phyloP scores from a whole-genome alignment of 2,888 invertebrate species.

The Resseliella maxima region DNA sequence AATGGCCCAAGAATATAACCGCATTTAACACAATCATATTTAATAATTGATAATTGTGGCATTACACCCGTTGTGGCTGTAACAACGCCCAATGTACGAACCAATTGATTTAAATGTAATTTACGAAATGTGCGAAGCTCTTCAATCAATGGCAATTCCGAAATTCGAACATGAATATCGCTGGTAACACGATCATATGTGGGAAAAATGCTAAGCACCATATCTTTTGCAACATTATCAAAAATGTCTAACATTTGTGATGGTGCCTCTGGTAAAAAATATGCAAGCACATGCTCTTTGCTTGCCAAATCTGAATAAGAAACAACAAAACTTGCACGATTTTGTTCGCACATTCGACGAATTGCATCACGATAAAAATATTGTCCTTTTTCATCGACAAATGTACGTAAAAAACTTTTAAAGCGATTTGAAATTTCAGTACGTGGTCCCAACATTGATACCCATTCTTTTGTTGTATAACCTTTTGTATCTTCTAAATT shows the following conservation, averaged over 20 bases:
- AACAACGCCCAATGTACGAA: conserved; percentile 93
- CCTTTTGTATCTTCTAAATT: conserved; percentile 98
- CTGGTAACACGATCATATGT: conserved; percentile 94
- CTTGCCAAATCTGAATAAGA: conserved; percentile 92
- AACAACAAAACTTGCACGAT: conserved; percentile 89
- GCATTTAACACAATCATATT: conserved; percentile 97
- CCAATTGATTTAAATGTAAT: conserved; percentile 92
- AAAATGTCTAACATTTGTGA: conserved; percentile 96
- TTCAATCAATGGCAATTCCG: conserved; percentile 94
- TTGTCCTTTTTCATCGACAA: conserved; percentile 85
- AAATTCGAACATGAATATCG: conserved; percentile 94
- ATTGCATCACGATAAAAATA: conserved; percentile 93
- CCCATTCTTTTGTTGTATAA: conserved; percentile 95
- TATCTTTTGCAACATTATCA: conserved; percentile 92
- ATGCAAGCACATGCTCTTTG: conserved; percentile 92
- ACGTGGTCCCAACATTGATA: conserved; percentile 92
- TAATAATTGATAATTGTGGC: conserved; percentile 94
- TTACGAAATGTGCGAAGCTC: conserved; percentile 92
- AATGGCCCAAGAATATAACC: conserved; percentile 96
- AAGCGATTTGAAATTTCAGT: conserved; percentile 96
- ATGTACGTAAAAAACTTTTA: conserved; percentile 92
- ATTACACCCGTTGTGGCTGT: conserved; percentile 95
- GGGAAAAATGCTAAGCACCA: conserved; percentile 93
- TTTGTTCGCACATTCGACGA: conserved; percentile 92
- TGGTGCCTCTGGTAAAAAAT: conserved; percentile 97